A percentile compares a stretch with the other conserved stretches of the same genome.
phyloP scores from a whole-genome alignment of 2,888 invertebrate species.

The Rotaria magnacalcarata region DNA sequence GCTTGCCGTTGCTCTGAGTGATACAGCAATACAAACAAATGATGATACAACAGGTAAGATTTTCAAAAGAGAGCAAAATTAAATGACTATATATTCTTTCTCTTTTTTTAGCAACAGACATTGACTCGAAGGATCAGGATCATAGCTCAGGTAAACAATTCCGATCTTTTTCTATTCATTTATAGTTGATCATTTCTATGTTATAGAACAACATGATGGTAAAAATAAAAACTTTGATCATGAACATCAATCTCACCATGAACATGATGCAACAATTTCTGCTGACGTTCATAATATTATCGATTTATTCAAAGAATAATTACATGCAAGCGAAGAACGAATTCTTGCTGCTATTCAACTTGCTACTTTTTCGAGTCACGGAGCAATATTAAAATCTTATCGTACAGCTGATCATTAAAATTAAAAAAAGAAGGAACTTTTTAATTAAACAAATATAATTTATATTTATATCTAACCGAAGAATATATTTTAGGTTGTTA shows the following conservation, averaged over 20 bases:
- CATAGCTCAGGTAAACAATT: background rate
- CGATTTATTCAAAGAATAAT: background rate
- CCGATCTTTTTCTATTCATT: background rate
- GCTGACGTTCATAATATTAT: background rate
- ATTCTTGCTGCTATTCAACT: slow-evolving; percentile 1
- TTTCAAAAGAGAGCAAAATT: background rate
- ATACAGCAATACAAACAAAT: too few relatives aligned
- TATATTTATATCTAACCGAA: background rate
- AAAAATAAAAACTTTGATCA: background rate
- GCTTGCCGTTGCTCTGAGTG: too few relatives aligned
- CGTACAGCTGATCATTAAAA: background rate
- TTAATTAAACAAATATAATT: too few relatives aligned
- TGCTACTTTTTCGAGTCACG: background rate
- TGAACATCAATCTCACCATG: background rate
- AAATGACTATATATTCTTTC: background rate
- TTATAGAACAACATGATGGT: background rate
- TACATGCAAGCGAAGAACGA: background rate
- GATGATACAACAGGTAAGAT: background rate
- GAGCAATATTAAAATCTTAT: background rate
- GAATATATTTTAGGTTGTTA: background rate
- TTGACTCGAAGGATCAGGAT: background rate
- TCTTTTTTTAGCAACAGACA: background rate
- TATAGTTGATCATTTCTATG: background rate
- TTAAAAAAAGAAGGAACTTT: background rate
- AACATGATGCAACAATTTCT: background rate